phyloP scores from a whole-genome alignment of 2,113 vertebrate species.

The Isichthys henryi region DNA sequence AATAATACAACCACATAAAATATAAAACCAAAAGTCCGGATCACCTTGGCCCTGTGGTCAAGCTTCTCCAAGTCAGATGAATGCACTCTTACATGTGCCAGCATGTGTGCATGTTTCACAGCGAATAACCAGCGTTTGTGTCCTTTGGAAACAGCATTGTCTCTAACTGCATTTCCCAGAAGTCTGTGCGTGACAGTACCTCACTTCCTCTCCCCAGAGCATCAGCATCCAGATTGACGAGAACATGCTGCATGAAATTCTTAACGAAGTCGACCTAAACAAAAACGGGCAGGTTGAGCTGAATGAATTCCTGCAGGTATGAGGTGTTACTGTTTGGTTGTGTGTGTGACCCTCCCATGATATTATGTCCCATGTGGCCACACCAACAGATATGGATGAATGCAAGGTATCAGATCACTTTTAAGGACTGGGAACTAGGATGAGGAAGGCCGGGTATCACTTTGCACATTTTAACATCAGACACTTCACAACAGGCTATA shows the following conservation, averaged over 20 bases:
- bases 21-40: neutral
- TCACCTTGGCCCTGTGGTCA: neutral
- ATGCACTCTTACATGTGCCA: neutral
- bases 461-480: too few relatives aligned
- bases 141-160: neutral
- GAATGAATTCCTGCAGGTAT: conserved; percentile 69
- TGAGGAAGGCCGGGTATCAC: too few relatives aligned
- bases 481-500: too few relatives aligned
- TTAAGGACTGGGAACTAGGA: too few relatives aligned
- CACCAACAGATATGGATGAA: neutral
- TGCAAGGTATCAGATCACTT: neutral
- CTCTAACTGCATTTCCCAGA: neutral
- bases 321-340: neutral
- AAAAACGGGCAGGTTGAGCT: conserved; percentile 77
- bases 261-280: conserved; percentile 73
- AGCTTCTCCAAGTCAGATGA: neutral
- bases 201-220: conserved; percentile 46
- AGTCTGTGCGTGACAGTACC: neutral
- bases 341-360: neutral
- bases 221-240: conserved; percentile 64
- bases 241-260: conserved; percentile 66
- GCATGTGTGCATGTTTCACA: neutral
- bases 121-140: neutral
- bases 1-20: neutral
- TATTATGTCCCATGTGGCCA: neutral